A percentile compares a stretch with the other conserved stretches of the same genome.
Conservation (phyloP, 2,888 invertebrate genomes). For the Epirrita christyi region DNA sequence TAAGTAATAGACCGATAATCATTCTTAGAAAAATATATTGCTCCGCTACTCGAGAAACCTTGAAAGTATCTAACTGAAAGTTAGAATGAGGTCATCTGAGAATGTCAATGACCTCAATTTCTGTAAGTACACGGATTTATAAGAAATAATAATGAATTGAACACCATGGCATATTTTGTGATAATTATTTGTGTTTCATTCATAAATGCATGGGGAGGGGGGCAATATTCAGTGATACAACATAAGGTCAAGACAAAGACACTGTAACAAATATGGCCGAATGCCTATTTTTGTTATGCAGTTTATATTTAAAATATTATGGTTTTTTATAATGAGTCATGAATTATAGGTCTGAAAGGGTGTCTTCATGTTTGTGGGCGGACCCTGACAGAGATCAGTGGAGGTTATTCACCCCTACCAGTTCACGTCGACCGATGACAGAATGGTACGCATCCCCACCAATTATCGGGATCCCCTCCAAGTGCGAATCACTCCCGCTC, state of each 20-base stretch:
- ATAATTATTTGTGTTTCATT: neutral
- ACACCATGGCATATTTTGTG: neutral
- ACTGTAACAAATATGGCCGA: conserved; percentile 60
- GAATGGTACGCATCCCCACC: conserved; percentile 82
- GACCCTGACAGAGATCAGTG: conserved; percentile 61
- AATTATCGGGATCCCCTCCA: conserved; percentile 83
- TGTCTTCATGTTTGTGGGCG: conserved; percentile 60
- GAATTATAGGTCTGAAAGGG: conserved; percentile 49
- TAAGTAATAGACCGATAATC: neutral
- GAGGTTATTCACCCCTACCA: conserved; percentile 84
- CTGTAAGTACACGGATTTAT: conserved; percentile 13
- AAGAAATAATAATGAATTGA: neutral
- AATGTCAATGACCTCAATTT: conserved; percentile 53
- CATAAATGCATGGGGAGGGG: neutral
- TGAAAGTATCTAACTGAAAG: conserved; percentile 47
- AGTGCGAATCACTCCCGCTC: conserved; percentile 82
- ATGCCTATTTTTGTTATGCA: conserved; percentile 64
- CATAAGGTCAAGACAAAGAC: conserved; percentile 57
- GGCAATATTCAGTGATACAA: neutral
- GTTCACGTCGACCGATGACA: conserved; percentile 71
- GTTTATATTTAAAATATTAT: conserved; percentile 42
- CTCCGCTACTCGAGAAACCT: conserved; percentile 33
- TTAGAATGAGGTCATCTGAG: conserved; percentile 52
- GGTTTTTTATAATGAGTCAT: neutral
- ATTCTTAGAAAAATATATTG: conserved; percentile 19